Percentiles rank a stretch among this genome's conserved stretches.
Conservation (phyloP, 2,113 vertebrate genomes). For the Ammodytes marinus region DNA sequence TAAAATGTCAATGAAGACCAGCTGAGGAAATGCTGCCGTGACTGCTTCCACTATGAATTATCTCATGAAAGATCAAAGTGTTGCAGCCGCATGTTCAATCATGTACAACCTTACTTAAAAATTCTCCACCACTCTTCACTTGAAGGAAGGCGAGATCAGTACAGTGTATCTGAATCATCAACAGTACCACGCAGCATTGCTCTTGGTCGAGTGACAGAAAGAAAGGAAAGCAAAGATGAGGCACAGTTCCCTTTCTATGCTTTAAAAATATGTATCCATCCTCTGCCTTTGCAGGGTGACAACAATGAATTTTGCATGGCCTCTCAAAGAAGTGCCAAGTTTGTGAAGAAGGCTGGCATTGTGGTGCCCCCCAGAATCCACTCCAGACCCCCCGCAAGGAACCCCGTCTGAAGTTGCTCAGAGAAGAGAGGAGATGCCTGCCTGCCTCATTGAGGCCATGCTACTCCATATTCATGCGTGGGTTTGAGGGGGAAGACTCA, state of each 20-base stretch:
- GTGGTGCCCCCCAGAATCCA: conserved; percentile 64
- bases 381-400: conserved; percentile 75
- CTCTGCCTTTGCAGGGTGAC: conserved; percentile 49
- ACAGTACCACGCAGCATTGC: conserved; percentile 5
- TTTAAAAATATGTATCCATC: conserved; percentile 57
- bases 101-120: conserved; percentile 60
- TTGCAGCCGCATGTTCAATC: conserved; percentile 39
- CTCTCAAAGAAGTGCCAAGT: conserved; percentile 68
- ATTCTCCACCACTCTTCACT: conserved; percentile 39
- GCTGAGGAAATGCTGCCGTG: conserved; percentile 22
- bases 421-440: conserved; percentile 62
- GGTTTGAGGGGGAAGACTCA: conserved; percentile 30
- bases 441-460: conserved; percentile 48
- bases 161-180: conserved; percentile 26
- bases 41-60: conserved; percentile 27
- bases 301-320: conserved; percentile 77
- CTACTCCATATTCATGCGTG: conserved; percentile 77
- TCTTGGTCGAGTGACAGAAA: background rate
- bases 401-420: conserved; percentile 72
- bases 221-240: no score
- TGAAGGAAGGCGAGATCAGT: conserved; percentile 48
- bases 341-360: conserved; percentile 58
- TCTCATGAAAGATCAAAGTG: conserved; percentile 29
- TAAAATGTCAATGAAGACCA: background rate
- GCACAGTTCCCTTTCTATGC: conserved; percentile 15